Evolutionary conservation across 2,797 vertebrate species (phyloP).

Genomic region (Phylloscopus collybita): DNA sequence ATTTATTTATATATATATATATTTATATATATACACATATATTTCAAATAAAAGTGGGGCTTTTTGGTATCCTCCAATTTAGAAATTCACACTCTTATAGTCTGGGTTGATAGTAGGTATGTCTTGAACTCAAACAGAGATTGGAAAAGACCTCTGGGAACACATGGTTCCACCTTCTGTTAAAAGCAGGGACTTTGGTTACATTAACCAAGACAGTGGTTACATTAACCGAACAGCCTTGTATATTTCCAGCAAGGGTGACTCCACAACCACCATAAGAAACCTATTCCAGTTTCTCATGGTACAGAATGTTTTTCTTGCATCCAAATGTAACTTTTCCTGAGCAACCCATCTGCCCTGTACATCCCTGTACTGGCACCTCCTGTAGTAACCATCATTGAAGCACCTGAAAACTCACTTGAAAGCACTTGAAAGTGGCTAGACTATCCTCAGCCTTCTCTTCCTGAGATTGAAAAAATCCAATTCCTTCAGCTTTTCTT

Average conservation of each 20-base stretch:
- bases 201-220: background rate
- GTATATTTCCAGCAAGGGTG: background rate
- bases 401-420: background rate
- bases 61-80: background rate
- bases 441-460: background rate
- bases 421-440: background rate
- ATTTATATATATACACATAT: too few species aligned
- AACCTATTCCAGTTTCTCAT: background rate
- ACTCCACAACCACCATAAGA: background rate
- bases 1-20: too few species aligned
- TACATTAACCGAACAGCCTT: background rate
- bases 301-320: background rate
- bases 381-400: rapidly evolving
- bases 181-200: background rate
- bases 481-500: background rate
- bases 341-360: background rate
- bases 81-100: background rate
- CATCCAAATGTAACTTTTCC: background rate
- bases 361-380: background rate
- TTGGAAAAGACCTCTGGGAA: background rate
- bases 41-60: background rate
- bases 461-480: background rate
- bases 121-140: background rate
- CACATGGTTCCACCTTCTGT: background rate
- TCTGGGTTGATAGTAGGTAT: background rate